Evolutionary conservation across 2,797 vertebrate species (phyloP).

Genomic region (Melopsittacus undulatus): DNA sequence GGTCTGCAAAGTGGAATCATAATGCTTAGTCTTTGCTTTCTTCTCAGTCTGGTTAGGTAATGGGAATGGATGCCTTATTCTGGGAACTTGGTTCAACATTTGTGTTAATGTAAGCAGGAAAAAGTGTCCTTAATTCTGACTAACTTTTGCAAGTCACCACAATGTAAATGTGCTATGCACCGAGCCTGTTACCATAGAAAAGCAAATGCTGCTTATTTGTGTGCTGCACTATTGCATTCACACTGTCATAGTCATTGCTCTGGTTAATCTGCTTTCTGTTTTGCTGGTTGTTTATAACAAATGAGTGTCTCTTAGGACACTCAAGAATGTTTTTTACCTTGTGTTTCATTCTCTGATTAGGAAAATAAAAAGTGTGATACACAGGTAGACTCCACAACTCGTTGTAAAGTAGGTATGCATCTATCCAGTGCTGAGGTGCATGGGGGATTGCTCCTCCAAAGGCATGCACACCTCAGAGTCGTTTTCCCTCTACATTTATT

Average conservation of each 20-base stretch:
- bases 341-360: not conserved
- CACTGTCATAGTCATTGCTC: not conserved
- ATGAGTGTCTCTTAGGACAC: not conserved
- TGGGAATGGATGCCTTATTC: not conserved
- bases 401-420: too few species aligned
- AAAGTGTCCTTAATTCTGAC: not conserved
- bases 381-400: too few species aligned
- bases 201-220: not conserved
- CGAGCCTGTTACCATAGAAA: constrained; percentile 12
- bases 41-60: not conserved
- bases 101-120: not conserved
- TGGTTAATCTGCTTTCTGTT: not conserved
- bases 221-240: not conserved
- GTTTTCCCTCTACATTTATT: too few species aligned
- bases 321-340: not conserved
- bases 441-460: too few species aligned
- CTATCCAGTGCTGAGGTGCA: too few species aligned
- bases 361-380: not conserved
- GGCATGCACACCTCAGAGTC: too few species aligned
- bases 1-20: not conserved
- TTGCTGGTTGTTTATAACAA: not conserved
- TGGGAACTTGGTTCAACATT: not conserved
- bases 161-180: not conserved
- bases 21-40: not conserved
- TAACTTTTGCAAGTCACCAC: not conserved